Evolutionary conservation across 1,140 invertebrate species (phyloP).

Genomic region (Drosophila bifasciata): DNA sequence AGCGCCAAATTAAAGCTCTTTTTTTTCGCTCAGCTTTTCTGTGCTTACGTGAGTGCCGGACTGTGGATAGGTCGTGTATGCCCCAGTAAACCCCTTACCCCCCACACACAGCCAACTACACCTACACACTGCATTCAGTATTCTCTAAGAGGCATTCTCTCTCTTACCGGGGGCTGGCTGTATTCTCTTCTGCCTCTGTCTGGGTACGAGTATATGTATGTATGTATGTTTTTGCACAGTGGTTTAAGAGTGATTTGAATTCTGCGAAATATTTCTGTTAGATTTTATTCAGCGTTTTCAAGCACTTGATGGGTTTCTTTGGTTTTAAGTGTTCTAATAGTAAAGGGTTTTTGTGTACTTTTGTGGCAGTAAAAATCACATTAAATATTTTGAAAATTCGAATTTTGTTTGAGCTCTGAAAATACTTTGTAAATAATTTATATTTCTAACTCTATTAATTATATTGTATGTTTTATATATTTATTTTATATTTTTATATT

Average conservation of each 20-base stretch:
- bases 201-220: too few species aligned
- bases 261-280: background rate
- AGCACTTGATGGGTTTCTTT: background rate
- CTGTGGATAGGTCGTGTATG: conserved; percentile 31
- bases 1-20: conserved; percentile 3
- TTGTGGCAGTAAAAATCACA: too few species aligned
- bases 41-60: conserved; percentile 5
- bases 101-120: too few species aligned
- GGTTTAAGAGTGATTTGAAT: conserved; percentile 11
- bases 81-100: too few species aligned
- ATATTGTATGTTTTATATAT: background rate
- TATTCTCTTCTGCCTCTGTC: background rate
- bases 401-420: background rate
- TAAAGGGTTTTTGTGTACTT: background rate
- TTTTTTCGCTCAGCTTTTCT: background rate
- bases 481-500: too few species aligned
- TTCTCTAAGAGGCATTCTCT: too few species aligned
- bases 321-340: too few species aligned
- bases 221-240: conserved; percentile 27
- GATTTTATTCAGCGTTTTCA: background rate
- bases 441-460: too few species aligned
- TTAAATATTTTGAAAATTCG: background rate
- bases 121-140: too few species aligned
- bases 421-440: background rate
- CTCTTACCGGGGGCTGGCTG: conserved; percentile 37